Evolutionary conservation across 1,140 invertebrate species (phyloP).

Genomic region (Hylaeus volcanicus): DNA sequence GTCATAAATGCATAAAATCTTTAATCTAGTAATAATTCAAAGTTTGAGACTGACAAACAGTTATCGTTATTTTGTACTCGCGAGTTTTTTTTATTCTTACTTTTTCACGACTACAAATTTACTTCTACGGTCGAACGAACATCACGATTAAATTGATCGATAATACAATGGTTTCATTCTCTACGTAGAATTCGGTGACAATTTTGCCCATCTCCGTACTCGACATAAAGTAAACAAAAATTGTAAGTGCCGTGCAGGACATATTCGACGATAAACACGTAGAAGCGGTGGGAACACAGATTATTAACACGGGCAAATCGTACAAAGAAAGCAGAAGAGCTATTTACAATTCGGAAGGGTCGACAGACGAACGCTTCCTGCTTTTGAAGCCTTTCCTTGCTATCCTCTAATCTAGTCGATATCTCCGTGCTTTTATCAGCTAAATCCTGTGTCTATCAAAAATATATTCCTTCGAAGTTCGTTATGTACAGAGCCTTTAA

Average conservation of each 20-base stretch:
- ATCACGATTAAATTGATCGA: no score
- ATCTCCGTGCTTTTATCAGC: background rate
- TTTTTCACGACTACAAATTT: no score
- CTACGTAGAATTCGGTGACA: no score
- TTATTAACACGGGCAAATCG: background rate
- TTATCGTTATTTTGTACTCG: no score
- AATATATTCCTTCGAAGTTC: background rate
- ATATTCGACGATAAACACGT: slow-evolving; percentile 7
- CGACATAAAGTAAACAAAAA: background rate
- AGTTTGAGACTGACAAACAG: no score
- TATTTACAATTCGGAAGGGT: slow-evolving; percentile 22
- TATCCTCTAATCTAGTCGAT: background rate
- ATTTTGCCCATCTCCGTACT: no score
- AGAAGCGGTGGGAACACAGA: slow-evolving; percentile 31
- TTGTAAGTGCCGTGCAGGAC: background rate
- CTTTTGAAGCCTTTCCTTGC: background rate
- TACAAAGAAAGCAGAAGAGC: background rate
- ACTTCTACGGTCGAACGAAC: no score
- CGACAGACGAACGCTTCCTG: background rate
- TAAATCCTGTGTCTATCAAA: background rate
- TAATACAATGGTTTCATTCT: no score
- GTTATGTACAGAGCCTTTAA: background rate
- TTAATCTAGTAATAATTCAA: no score
- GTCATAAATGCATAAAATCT: no score
- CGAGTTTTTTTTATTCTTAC: no score